Evolutionary conservation across 2,113 vertebrate genomes (phyloP).

Genomic region (Onychostruthus taczanowskii): DNA sequence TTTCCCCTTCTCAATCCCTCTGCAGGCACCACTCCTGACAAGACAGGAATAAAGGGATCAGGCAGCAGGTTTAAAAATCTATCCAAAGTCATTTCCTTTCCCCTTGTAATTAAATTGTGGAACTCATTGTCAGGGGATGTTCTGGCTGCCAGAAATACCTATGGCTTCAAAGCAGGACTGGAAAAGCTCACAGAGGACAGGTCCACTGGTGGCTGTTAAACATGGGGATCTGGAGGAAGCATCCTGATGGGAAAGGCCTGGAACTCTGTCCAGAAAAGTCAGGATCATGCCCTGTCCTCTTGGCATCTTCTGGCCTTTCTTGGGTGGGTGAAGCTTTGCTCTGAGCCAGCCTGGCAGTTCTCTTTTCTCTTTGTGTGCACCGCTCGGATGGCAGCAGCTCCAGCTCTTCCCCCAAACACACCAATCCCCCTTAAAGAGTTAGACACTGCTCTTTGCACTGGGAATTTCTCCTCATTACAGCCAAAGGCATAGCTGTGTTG

Average conservation of each 20-base stretch:
- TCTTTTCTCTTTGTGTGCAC: not conserved
- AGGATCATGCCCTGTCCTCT: not conserved
- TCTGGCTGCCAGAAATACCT: constrained; percentile 48
- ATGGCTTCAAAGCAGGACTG: not conserved
- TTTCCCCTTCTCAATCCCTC: not conserved
- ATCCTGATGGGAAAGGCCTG: not conserved
- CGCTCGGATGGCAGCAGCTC: not conserved
- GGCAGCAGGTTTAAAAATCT: constrained; percentile 41
- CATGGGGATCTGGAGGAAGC: not conserved
- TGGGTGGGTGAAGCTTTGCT: not conserved
- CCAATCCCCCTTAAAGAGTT: not conserved
- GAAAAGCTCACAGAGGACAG: not conserved
- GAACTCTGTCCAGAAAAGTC: not conserved
- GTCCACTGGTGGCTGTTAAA: not conserved
- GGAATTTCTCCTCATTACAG: not conserved
- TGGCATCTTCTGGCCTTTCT: not conserved
- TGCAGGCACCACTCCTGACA: constrained; percentile 23
- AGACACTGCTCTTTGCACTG: not conserved
- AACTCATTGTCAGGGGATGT: constrained; percentile 25
- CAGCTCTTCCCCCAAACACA: not conserved
- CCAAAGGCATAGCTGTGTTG: constrained; percentile 1
- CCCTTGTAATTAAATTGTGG: constrained; percentile 27
- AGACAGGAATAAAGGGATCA: constrained; percentile 25
- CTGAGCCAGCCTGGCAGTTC: not conserved
- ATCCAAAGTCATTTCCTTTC: constrained; percentile 24